A percentile compares a stretch with the other conserved stretches of the same genome.
These are phyloP conservation scores for Phoeniculus purpureus DNA, from an alignment of 2,797 vertebrate species.

Conservation along the genomic window DNA sequence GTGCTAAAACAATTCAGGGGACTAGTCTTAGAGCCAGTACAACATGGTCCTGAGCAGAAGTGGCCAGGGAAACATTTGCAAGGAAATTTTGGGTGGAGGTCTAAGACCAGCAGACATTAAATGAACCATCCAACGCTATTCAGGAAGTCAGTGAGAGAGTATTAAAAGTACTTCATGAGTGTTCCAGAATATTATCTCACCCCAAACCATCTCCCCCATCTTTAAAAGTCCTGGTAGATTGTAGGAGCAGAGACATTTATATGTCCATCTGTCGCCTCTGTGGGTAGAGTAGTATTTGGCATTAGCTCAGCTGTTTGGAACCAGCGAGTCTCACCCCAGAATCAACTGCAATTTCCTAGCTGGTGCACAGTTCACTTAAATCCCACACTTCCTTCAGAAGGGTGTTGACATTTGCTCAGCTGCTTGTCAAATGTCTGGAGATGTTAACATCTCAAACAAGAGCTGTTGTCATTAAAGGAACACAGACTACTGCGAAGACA, in stretches of 20 bases:
- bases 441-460: constrained; percentile 46
- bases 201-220: not conserved
- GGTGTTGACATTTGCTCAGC: constrained; percentile 62
- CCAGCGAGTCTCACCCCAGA: not conserved
- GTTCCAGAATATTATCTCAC: not conserved
- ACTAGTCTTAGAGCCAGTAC: not conserved
- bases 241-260: not conserved
- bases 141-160: not conserved
- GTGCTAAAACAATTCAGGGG: not conserved
- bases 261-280: not conserved
- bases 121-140: not conserved
- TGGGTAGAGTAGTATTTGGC: not conserved
- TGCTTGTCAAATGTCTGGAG: constrained; percentile 57
- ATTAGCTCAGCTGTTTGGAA: not conserved
- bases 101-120: not conserved
- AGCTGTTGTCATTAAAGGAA: constrained; percentile 26
- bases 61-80: not conserved
- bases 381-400: constrained; percentile 37
- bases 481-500: not conserved
- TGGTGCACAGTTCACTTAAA: not conserved
- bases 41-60: not conserved
- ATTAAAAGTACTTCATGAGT: not conserved
- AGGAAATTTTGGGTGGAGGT: not conserved
- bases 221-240: fast-evolving
- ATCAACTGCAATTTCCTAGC: constrained; percentile 2